Evolutionary conservation across 2,113 vertebrate species (phyloP).

Genomic region (Steatornis caripensis): DNA sequence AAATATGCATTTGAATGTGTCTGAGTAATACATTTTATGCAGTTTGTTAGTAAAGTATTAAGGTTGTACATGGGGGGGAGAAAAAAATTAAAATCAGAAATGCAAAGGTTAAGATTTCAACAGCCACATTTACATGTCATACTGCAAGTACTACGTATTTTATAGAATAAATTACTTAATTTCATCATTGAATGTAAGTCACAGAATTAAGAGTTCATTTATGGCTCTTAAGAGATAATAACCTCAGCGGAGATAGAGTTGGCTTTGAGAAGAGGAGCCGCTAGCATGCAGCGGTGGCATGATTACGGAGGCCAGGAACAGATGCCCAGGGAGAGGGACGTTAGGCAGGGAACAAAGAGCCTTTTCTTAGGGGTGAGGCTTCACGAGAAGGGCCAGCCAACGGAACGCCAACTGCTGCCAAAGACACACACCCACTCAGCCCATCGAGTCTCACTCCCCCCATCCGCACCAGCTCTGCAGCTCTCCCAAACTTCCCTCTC

Average conservation of each 20-base stretch:
- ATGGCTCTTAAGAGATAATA: slow-evolving; percentile 4
- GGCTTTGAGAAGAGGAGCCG: not conserved
- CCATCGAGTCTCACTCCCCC: not conserved
- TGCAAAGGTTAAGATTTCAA: not conserved
- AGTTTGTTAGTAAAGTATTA: not conserved
- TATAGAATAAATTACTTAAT: not conserved
- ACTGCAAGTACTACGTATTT: not conserved
- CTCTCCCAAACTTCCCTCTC: not conserved
- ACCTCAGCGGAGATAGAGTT: not conserved
- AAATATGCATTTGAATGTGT: slow-evolving; percentile 1
- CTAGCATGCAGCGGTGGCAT: not conserved
- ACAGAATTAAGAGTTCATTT: slow-evolving; percentile 20
- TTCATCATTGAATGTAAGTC: not conserved
- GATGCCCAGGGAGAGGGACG: not conserved
- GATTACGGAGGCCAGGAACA: not conserved
- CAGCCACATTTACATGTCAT: not conserved
- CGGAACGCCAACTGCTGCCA: not conserved
- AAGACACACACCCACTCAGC: not conserved
- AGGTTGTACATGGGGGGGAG: not conserved
- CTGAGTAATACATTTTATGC: not conserved
- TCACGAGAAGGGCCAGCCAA: not conserved
- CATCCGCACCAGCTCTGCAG: not conserved
- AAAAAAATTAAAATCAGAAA: not conserved
- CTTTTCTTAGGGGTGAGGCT: not conserved
- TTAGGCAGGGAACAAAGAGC: not conserved